A percentile compares a stretch with the other conserved stretches of the same genome.
Conservation (phyloP, 2,797 vertebrate genomes). For the Poeciliopsis turneri region DNA sequence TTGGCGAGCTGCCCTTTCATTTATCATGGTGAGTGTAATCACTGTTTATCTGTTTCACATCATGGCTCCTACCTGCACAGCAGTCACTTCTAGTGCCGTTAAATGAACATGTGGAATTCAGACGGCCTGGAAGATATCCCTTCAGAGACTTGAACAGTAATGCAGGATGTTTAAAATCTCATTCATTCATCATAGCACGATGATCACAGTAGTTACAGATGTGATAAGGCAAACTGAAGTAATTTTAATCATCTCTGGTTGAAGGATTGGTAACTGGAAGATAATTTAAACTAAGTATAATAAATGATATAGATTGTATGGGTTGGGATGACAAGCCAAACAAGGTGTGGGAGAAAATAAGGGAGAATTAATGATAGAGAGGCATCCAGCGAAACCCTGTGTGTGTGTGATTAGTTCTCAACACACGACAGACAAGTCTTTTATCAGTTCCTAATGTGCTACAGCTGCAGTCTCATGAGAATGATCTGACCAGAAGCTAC, state of each 20-base stretch:
- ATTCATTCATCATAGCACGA: conserved; percentile 50
- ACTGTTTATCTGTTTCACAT: conserved; percentile 78
- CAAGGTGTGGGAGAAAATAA: conserved; percentile 57
- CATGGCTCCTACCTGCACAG: conserved; percentile 68
- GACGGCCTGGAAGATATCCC: conserved; percentile 29
- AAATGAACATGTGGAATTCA: conserved; percentile 62
- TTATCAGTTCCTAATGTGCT: conserved; percentile 79
- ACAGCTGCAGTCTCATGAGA: conserved; percentile 80
- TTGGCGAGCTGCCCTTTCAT: conserved; percentile 71
- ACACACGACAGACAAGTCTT: conserved; percentile 78
- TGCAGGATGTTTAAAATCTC: conserved; percentile 43
- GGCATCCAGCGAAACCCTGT: conserved; percentile 58
- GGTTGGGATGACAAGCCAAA: conserved; percentile 59
- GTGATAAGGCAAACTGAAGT: conserved; percentile 25
- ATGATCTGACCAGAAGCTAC: conserved; percentile 38
- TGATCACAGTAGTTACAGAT: conserved; percentile 40
- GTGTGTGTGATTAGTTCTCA: conserved; percentile 73
- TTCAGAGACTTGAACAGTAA: conserved; percentile 27
- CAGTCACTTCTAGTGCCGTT: conserved; percentile 63
- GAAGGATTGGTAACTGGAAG: conserved; percentile 37
- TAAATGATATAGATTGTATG: conserved; percentile 47
- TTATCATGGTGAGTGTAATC: conserved; percentile 73
- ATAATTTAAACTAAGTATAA: conserved; percentile 37
- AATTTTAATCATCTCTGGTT: conserved; percentile 39
- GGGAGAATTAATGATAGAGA: conserved; percentile 62